A percentile compares a stretch with the other conserved stretches of the same genome.
phyloP scores from a whole-genome alignment of 2,888 invertebrate species.

The Lasioglossum oenotherae region DNA sequence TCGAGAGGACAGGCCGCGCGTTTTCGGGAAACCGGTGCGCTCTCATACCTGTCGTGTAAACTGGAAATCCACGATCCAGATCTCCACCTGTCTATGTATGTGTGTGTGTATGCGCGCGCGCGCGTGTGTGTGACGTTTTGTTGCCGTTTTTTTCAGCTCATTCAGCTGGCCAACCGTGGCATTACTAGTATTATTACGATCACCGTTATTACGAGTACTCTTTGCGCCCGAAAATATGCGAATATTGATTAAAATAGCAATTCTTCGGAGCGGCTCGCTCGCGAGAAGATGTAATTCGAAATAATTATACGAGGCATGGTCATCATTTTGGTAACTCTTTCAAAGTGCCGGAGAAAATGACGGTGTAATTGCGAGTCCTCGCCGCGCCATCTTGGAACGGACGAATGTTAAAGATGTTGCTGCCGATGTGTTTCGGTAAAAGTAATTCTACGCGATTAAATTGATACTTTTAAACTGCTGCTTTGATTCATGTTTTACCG shows the following conservation, averaged over 20 bases:
- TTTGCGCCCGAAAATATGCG: background rate
- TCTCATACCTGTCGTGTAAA: background rate
- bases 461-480: background rate
- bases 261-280: background rate
- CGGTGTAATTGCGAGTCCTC: background rate
- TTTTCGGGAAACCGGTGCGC: background rate
- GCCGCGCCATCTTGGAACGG: background rate
- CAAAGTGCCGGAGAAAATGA: slow-evolving; percentile 7
- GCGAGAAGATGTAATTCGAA: slow-evolving; percentile 1
- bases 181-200: slow-evolving; percentile 9
- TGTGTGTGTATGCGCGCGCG: too few species aligned
- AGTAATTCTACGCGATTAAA: background rate
- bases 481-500: background rate
- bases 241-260: slow-evolving; percentile 8
- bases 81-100: background rate
- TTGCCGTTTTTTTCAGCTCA: background rate
- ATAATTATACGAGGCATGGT: background rate
- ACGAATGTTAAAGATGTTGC: background rate
- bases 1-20: background rate
- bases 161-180: background rate
- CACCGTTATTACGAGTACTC: slow-evolving; percentile 3
- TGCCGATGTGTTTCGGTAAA: background rate
- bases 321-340: slow-evolving; percentile 5
- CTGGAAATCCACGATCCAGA: background rate
- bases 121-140: background rate